Percentiles rank a stretch among this genome's conserved stretches.
Evolutionary conservation across 2,888 invertebrate genomes (phyloP).

Genomic region (Sphinx pinastri): DNA sequence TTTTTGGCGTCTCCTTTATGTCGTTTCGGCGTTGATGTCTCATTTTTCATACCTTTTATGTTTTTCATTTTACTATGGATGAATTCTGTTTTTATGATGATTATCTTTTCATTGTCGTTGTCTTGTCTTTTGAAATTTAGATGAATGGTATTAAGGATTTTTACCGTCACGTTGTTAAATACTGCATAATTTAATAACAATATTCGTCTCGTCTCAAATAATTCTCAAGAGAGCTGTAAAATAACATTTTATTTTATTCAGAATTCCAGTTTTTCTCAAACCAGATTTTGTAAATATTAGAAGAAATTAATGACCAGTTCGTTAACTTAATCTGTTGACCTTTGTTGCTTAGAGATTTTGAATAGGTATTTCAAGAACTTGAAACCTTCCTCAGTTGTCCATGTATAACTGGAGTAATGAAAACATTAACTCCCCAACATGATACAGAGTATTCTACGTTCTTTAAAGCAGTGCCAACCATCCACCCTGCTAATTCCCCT

Average conservation of each 20-base stretch:
- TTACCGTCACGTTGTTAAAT: neutral
- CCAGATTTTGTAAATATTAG: too few species aligned
- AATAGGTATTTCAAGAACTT: too few species aligned
- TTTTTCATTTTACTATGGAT: slow-evolving; percentile 68
- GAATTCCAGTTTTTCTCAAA: too few species aligned
- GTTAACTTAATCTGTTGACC: too few species aligned
- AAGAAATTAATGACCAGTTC: too few species aligned
- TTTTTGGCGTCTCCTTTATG: slow-evolving; percentile 70
- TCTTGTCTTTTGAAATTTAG: slow-evolving; percentile 24
- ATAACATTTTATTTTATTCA: neutral
- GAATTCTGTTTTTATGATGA: slow-evolving; percentile 64
- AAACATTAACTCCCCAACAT: slow-evolving; percentile 24
- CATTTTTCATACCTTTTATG: slow-evolving; percentile 72
- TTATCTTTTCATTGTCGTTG: slow-evolving; percentile 41
- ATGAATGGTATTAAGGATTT: slow-evolving; percentile 16
- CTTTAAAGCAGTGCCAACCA: slow-evolving; percentile 74
- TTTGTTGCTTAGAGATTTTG: too few species aligned
- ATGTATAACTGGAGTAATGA: neutral
- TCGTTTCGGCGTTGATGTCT: slow-evolving; percentile 66
- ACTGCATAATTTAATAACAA: neutral
- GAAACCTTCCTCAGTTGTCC: neutral
- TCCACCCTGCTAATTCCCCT: slow-evolving; percentile 77
- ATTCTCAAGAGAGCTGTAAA: neutral
- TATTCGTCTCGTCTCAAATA: neutral
- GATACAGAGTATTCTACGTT: slow-evolving; percentile 31